Evolutionary conservation across 2,113 vertebrate genomes (phyloP), one percentile per base, ranked within the genome.

Genomic region (Dermatemys mawii): DNA sequence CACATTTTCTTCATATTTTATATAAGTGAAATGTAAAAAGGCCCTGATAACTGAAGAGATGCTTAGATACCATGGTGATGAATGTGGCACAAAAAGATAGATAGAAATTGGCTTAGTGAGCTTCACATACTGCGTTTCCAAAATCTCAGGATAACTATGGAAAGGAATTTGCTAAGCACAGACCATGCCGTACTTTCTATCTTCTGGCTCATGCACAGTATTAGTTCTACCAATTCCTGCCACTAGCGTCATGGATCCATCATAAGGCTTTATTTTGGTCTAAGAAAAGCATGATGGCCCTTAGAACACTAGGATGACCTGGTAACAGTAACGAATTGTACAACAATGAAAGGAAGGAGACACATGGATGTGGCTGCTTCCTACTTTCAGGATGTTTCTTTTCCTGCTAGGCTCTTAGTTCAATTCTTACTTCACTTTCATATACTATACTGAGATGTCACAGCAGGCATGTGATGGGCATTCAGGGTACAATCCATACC

Each of bases 301-400:
- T 46, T 76, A 48, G 22, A 46, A 63, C 32, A 63, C 60, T 63
- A 63, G 29, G 57, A 29, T 3, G 8, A 38, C 75, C 75, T 81
- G 3, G 24, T 54, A 4, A 57, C 14, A 73, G 0, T 35, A 2
- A 73, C 19, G 22, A 80, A 6, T 67, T 89, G 46, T 91, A 32
- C 6, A 92, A 5, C 5, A 76, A 41, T 81, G 41, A 83, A 79
- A 10, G 2, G 78, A 79, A 70, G 48, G 14, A 67, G 22, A 2
- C 0, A 2, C 35, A 9, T 29, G 38, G 3, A 1, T 79, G 91
- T 83, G 5, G 41, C 13, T 9, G 1, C 0, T 0, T 1, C 49
- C 48, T 85, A n/a, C 87, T 57, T 57, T 57, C 26, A 57, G 55
- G 26, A 57, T 57, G 26, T 4, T 29, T 11, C 27, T 57, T 57